Percentiles rank a stretch among this genome's conserved stretches.
phyloP scores from a whole-genome alignment of 1,140 invertebrate genomes.

The Saccostrea echinata region DNA sequence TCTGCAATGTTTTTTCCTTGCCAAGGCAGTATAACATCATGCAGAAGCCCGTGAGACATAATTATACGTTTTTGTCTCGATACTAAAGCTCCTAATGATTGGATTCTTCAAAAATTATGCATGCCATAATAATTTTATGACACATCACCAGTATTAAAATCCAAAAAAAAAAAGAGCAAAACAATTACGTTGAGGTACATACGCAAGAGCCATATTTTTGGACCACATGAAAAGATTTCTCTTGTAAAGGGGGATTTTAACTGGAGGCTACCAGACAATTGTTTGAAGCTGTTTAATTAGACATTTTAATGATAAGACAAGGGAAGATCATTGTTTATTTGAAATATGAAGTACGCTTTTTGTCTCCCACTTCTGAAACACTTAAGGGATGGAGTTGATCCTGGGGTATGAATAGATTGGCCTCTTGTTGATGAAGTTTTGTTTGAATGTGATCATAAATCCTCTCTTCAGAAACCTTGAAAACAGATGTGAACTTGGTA shows the following conservation, averaged over 20 bases:
- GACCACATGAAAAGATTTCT: neutral
- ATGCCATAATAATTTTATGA: neutral
- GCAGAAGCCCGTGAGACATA: no score
- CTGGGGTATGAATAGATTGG: neutral
- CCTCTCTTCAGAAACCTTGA: neutral
- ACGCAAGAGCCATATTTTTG: neutral
- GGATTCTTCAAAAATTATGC: neutral
- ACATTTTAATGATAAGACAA: constrained; percentile 33
- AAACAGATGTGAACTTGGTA: constrained; percentile 16
- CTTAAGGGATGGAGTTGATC: neutral
- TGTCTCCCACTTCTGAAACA: neutral
- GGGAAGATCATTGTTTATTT: constrained; percentile 3
- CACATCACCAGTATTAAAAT: neutral
- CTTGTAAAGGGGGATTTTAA: neutral
- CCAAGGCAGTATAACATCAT: neutral
- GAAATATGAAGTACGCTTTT: constrained; percentile 9
- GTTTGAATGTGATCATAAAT: constrained; percentile 7
- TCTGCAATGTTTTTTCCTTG: neutral
- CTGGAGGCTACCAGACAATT: neutral
- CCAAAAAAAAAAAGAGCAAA: neutral
- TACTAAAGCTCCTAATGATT: neutral
- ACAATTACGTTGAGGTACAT: neutral
- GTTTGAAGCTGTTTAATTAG: constrained; percentile 23
- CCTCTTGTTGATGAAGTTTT: neutral
- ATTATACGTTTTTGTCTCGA: neutral